Evolutionary conservation across 2,113 vertebrate genomes (phyloP).

Genomic region (Nycticebus coucang): DNA sequence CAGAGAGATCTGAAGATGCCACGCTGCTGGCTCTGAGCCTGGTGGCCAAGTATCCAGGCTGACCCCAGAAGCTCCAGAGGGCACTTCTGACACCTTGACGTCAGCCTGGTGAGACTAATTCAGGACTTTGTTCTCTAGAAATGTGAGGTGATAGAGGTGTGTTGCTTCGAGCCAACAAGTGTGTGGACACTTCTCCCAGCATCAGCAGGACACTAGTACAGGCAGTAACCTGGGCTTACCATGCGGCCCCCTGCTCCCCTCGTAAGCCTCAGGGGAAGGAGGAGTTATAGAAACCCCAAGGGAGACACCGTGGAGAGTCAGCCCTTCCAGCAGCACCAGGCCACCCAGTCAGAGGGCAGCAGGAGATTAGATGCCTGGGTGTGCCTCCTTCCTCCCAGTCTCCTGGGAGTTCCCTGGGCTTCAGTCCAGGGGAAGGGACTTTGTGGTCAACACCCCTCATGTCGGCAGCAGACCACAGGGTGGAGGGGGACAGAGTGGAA

Average conservation of each 20-base stretch:
- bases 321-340: not conserved
- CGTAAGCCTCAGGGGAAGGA: not conserved
- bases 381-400: not conserved
- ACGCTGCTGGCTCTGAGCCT: not conserved
- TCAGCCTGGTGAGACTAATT: not conserved
- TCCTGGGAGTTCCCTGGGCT: not conserved
- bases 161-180: not conserved
- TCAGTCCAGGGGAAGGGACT: too few species aligned
- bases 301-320: not conserved
- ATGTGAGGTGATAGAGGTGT: not conserved
- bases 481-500: not conserved
- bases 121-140: not conserved
- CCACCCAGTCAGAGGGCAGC: too few species aligned
- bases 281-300: not conserved
- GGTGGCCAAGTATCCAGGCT: not conserved
- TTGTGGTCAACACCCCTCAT: not conserved
- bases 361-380: not conserved
- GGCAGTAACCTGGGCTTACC: not conserved
- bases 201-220: not conserved
- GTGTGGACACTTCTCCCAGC: not conserved
- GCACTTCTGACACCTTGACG: not conserved
- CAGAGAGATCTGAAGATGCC: not conserved
- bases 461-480: too few species aligned
- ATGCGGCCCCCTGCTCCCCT: too few species aligned
- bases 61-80: not conserved